Evolutionary conservation across 2,888 invertebrate genomes (phyloP), one percentile per base, ranked within the genome.

Genomic region (Perithous albicinctus): DNA sequence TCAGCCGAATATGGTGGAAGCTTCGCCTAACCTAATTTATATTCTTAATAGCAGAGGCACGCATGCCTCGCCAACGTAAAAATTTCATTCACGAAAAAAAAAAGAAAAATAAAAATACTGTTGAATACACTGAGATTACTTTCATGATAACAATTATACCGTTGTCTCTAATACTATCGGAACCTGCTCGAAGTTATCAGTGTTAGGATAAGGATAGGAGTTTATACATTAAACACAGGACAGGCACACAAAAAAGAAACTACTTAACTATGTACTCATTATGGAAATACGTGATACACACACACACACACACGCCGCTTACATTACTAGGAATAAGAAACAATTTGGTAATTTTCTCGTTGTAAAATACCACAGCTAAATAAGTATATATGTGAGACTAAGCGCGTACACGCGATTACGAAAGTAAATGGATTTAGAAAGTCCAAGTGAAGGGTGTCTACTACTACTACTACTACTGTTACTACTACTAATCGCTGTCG

Each of bases 391-490:
- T 41, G 43, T n/a, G 41, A 41, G 72, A 26, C 18, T 46, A 59
- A 38, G 64, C 69, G 72, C 46, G 46, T 59, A 72, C 56, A 32
- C 41, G 64, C 84, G 85, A 85, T 92, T 92, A 91, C 91, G 92
- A 92, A 92, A 92, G 91, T 91, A 92, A 91, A 91, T 90, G 91
- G 91, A 90, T 92, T 92, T 92, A 92, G 92, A 92, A 92, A 92
- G 92, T 92, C 86, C 85, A 85, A 89, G 91, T 90, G 91, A 90
- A 91, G 89, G 91, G 91, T 87, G 85, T 70, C 38, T n/a, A 67
- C 29, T 67, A 54, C 41, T 41, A 56, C 56, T 32, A 43, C 18
- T 29, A 41, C 61, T 46, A 59, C 51, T 46, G 64, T 15, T 46
- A 43, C 41, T n/a, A 67, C 29, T 67, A 54, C 41, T 41, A 56